Conservation (phyloP, 2,888 invertebrate genomes). For the Eulithis prunata region DNA sequence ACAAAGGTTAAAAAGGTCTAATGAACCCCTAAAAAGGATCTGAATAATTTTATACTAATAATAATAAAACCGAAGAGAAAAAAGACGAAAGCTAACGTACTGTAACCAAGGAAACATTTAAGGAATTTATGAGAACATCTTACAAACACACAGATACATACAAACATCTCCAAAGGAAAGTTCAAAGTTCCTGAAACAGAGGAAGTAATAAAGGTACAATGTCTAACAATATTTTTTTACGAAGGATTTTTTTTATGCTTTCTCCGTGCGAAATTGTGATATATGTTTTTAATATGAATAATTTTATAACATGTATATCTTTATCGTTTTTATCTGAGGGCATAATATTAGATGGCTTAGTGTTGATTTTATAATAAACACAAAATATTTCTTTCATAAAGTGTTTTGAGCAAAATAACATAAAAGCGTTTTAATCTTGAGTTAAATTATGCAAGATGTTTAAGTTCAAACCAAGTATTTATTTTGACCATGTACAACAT, state of each 20-base stretch:
- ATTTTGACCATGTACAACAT: constrained; percentile 40
- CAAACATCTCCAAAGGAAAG: constrained; percentile 37
- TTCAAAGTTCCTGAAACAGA: constrained; percentile 41
- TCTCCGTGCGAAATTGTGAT: constrained; percentile 34
- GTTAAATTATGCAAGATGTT: constrained; percentile 31
- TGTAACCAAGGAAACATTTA: constrained; percentile 46
- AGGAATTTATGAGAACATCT: constrained; percentile 44
- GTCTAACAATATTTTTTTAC: constrained; percentile 45
- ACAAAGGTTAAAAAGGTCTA: constrained; percentile 36
- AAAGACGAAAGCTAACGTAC: constrained; percentile 43
- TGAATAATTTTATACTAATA: constrained; percentile 34
- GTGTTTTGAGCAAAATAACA: background rate
- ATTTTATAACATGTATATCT: constrained; percentile 27
- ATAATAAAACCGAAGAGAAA: constrained; percentile 41
- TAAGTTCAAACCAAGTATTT: constrained; percentile 31
- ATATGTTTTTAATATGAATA: constrained; percentile 40
- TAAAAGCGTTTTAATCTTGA: background rate
- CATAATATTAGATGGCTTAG: constrained; percentile 14
- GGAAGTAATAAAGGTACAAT: constrained; percentile 46
- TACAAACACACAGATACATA: constrained; percentile 35
- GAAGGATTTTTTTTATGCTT: constrained; percentile 38
- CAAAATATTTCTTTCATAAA: background rate
- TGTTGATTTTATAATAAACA: constrained; percentile 3
- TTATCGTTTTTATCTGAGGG: constrained; percentile 19
- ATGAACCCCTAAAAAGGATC: constrained; percentile 41